phyloP scores from a whole-genome alignment of 1,140 invertebrate species.

The Temnothorax curvispinosus region DNA sequence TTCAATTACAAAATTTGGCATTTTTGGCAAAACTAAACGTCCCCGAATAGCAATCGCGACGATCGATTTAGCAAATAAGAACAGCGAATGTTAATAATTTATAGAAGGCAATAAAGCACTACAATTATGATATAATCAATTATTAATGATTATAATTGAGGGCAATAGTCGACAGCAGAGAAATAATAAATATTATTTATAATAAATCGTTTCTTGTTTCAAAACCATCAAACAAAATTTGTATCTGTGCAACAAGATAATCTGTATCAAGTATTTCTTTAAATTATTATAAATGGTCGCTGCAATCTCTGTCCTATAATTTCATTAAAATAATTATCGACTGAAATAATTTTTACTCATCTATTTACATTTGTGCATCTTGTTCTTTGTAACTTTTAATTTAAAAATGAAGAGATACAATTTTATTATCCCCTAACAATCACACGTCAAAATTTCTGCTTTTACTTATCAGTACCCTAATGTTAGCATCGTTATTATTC shows the following conservation, averaged over 20 bases:
- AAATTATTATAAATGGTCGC: slow-evolving; percentile 1
- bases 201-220: slow-evolving; percentile 8
- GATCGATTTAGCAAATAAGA: not conserved
- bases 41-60: not conserved
- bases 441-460: not conserved
- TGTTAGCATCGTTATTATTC: not conserved
- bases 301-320: not conserved
- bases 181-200: slow-evolving; percentile 1
- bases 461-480: not conserved
- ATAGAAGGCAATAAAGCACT: not conserved
- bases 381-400: not conserved
- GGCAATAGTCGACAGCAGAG: not conserved
- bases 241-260: not conserved
- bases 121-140: slow-evolving; percentile 3
- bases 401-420: not conserved
- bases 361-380: not conserved
- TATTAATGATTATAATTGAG: slow-evolving; percentile 15
- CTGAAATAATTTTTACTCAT: not conserved
- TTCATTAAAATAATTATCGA: not conserved
- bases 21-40: not conserved
- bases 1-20: not conserved
- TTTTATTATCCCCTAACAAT: not conserved
- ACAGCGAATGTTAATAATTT: not conserved
- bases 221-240: not conserved
- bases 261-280: not conserved